A percentile compares a stretch with the other conserved stretches of the same genome.
Evolutionary conservation across 2,888 invertebrate species (phyloP).

Genomic region (Ormyrus nitidulus): DNA sequence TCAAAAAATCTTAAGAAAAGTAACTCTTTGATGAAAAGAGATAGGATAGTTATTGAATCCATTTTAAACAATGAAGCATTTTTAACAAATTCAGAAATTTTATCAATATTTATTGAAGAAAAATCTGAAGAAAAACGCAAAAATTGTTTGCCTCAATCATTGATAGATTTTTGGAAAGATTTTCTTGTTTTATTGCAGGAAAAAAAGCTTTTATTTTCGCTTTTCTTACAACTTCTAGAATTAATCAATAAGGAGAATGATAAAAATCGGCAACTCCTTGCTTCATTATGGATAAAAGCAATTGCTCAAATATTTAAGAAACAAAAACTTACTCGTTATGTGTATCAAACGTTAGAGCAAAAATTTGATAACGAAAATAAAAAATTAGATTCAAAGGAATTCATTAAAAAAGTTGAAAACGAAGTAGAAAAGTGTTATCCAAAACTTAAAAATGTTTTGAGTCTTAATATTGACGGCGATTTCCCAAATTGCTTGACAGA

Average conservation of each 20-base stretch:
- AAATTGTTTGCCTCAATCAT: slow-evolving; percentile 64
- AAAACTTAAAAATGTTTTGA: slow-evolving; percentile 60
- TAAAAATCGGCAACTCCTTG: slow-evolving; percentile 72
- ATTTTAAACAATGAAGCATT: slow-evolving; percentile 70
- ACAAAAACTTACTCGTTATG: slow-evolving; percentile 69
- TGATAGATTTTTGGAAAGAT: slow-evolving; percentile 77
- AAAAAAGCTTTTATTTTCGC: slow-evolving; percentile 76
- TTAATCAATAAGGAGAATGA: slow-evolving; percentile 72
- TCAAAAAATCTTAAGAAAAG: slow-evolving; percentile 62
- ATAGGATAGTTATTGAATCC: slow-evolving; percentile 64
- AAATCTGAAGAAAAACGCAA: slow-evolving; percentile 30
- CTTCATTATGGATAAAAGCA: slow-evolving; percentile 78
- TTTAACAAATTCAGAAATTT: slow-evolving; percentile 65
- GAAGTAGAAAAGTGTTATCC: slow-evolving; percentile 61
- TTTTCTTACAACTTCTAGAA: slow-evolving; percentile 76
- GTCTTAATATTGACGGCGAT: slow-evolving; percentile 61
- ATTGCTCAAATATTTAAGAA: slow-evolving; percentile 75
- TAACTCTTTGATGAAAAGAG: slow-evolving; percentile 60
- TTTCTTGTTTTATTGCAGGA: slow-evolving; percentile 77
- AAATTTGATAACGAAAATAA: slow-evolving; percentile 58
- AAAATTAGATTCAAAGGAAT: slow-evolving; percentile 57
- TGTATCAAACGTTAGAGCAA: slow-evolving; percentile 64
- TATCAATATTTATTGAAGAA: slow-evolving; percentile 62
- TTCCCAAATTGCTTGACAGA: slow-evolving; percentile 64
- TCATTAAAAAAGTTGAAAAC: slow-evolving; percentile 61